Evolutionary conservation across 2,888 invertebrate species (phyloP).

Genomic region (Catocala sponsa): DNA sequence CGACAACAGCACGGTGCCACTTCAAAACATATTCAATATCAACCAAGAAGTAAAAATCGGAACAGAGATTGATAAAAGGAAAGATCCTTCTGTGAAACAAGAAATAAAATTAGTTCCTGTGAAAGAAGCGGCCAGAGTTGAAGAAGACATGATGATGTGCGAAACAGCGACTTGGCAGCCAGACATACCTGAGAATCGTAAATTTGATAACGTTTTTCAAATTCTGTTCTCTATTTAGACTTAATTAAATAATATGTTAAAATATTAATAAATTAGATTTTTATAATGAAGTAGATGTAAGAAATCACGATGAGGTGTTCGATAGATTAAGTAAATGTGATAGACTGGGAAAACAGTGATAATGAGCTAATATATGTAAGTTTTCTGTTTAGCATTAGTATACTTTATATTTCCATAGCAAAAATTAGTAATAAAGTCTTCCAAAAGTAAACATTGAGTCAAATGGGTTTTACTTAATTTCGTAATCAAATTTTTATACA

Average conservation of each 20-base stretch:
- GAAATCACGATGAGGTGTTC: neutral
- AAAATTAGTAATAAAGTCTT: too few species aligned
- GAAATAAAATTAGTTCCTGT: slow-evolving; percentile 57
- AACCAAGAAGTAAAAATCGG: slow-evolving; percentile 82
- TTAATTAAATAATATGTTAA: neutral
- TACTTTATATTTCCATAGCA: too few species aligned
- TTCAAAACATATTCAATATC: slow-evolving; percentile 80
- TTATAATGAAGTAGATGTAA: neutral
- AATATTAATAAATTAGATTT: too few species aligned
- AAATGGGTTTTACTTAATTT: too few species aligned
- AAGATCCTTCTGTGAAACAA: slow-evolving; percentile 57
- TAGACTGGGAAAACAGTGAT: slow-evolving; percentile 3
- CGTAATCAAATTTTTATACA: too few species aligned
- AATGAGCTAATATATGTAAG: neutral
- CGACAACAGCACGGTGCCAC: slow-evolving; percentile 56
- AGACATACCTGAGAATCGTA: slow-evolving; percentile 56
- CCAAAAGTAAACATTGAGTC: too few species aligned
- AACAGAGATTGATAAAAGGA: slow-evolving; percentile 42
- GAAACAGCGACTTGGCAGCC: slow-evolving; percentile 64
- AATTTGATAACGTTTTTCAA: slow-evolving; percentile 69
- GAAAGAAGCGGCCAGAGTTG: slow-evolving; percentile 53
- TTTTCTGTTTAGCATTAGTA: neutral
- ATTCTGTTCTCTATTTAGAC: slow-evolving; percentile 71
- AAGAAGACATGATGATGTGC: slow-evolving; percentile 77
- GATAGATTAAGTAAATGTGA: neutral